Base-by-base conservation (phyloP, 2,113 vertebrate genomes). In the Chloebia gouldiae region DNA sequence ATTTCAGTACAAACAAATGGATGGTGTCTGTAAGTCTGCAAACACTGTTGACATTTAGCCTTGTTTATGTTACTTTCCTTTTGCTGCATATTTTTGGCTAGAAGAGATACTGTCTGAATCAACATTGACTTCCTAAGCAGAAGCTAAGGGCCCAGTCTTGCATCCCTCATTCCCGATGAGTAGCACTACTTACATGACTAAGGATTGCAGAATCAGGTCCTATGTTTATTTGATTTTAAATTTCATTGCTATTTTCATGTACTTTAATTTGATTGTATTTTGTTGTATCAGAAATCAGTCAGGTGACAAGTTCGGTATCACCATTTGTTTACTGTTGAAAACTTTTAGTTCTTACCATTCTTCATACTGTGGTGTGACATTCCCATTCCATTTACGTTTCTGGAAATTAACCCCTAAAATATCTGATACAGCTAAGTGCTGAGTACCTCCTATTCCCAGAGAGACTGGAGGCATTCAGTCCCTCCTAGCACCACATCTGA, bases 11-110 rank as follows among this genome's bases (percentile, higher is more conserved):
- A 98, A 97, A 98, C 97, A 97, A 96, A 96, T 96, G 98, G 96
- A 97, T 96, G 97, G 97, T 97, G 97, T 98, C 98, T 98, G 96
- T 95, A 97, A 97, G 97, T 97, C 96, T 96, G 97, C 97, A 97
- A 97, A 98, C 98, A 97, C 93, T 96, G 97, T 96, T 98, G 98
- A 98, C 98, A 98, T 98, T 97, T 97, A 97, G 97, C 97, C 97
- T 97, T 98, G 98, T 98, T 98, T 97, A 98, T 97, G 97, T 97
- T 98, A 97, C 97, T 98, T 98, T 96, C 96, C 96, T 97, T 97
- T 97, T 95, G 97, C 97, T 97, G 97, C 96, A 93, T 95, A 95
- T 95, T 97, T 97, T 96, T 97, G 97, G 97, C 97, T 97, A 94
- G 92, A 92, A 90, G 97, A 97, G 96, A 97, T 97, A 97, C 97